Percentiles rank a stretch among this genome's conserved stretches.
Evolutionary conservation across 2,113 vertebrate species (phyloP).

Genomic region (Strix uralensis): DNA sequence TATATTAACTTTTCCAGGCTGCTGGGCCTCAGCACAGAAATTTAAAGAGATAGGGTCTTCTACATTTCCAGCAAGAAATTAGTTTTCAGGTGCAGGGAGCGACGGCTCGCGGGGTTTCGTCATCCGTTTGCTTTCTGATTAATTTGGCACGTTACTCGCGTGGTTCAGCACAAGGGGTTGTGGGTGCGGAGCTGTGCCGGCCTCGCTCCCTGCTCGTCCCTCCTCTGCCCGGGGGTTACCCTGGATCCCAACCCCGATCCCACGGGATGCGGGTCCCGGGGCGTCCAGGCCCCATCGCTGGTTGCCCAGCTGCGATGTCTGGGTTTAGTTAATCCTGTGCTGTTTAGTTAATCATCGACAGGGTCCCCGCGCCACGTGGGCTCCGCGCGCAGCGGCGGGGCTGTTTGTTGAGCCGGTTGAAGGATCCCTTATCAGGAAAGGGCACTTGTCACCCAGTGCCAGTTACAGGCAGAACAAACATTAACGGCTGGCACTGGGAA

Average conservation of each 20-base stretch:
- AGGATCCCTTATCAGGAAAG: conserved; percentile 3
- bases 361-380: neutral
- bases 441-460: neutral
- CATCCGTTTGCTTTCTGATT: neutral
- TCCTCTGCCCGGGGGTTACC: neutral
- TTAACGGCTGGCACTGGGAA: neutral
- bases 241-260: neutral
- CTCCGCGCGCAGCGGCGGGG: neutral
- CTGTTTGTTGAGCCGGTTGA: neutral
- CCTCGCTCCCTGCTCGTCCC: accelerated
- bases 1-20: neutral
- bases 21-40: neutral
- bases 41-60: neutral
- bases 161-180: accelerated
- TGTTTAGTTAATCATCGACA: conserved; percentile 8
- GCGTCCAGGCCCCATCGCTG: accelerated
- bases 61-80: neutral
- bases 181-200: neutral
- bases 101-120: no score
- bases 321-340: neutral
- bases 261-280: accelerated
- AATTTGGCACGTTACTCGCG: accelerated
- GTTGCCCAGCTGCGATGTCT: neutral
- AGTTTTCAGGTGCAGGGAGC: accelerated
- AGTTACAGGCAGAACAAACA: neutral